These are phyloP conservation scores for Malacoctenus gilli DNA, from an alignment of 2,797 vertebrate genomes.

Conservation along the genomic window DNA sequence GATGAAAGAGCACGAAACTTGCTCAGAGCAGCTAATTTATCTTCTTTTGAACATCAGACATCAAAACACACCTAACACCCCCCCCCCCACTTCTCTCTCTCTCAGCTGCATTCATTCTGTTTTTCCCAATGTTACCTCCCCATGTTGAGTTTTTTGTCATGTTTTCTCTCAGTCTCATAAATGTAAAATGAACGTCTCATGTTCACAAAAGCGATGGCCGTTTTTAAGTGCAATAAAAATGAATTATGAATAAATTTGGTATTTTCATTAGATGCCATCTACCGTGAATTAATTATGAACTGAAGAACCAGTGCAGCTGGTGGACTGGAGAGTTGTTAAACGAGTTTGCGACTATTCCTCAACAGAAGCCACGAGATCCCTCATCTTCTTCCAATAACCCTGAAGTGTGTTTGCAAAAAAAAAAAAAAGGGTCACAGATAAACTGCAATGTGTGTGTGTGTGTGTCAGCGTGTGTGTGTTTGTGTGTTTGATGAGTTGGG, in stretches of 20 bases:
- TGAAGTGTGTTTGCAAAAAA: conserved; percentile 49
- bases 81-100: neutral
- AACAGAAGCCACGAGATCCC: conserved; percentile 26
- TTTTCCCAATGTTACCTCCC: neutral
- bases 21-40: conserved; percentile 2
- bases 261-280: neutral
- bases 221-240: conserved; percentile 9
- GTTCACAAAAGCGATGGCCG: conserved; percentile 3
- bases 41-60: conserved; percentile 12
- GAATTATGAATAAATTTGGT: neutral
- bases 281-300: conserved; percentile 16
- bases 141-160: neutral
- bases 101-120: neutral
- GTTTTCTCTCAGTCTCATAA: conserved; percentile 1
- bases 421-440: conserved; percentile 28
- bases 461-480: too few species aligned
- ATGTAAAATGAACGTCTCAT: conserved; percentile 3
- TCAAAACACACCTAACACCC: conserved; percentile 8
- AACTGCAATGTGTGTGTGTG: too few species aligned
- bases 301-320: conserved; percentile 14
- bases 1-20: conserved; percentile 7
- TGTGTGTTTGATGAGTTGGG: conserved; percentile 46
- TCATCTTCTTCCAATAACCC: conserved; percentile 50
- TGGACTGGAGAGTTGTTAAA: conserved; percentile 11
- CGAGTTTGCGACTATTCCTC: conserved; percentile 34